Evolutionary conservation across 1,140 invertebrate genomes (phyloP), one percentile per base, ranked within the genome.

Genomic region (Brachionus rotundiformis): DNA sequence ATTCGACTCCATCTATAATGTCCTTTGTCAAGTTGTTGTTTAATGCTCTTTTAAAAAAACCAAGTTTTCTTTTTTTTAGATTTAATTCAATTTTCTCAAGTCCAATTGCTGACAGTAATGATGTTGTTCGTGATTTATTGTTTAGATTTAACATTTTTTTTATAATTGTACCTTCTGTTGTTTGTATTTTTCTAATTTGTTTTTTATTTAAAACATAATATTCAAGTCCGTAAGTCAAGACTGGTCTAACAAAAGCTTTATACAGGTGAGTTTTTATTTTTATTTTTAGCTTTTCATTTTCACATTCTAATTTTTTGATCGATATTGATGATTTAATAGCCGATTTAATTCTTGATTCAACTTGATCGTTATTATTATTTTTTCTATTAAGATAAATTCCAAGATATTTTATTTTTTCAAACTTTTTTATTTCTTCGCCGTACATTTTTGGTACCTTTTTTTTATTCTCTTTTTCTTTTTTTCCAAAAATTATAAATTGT

Each of bases 121-220:
- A 25, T 61, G 59, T 61, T 61, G 59, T 61, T 19, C 59, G 59
- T 61, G 59, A 61, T 19, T 61, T 61, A 25, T 61, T 16, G 8
- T 27, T 19, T 61, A 61, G 11, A 25, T 61, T 61, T 61, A 61
- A 25, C 59, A 61, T 61, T 61, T 61, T 61, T 27, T 61, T 61
- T 25, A 61, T 61, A 61, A 61, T 61, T 61, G 59, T 61, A 25
- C 59, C 59, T 61, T 61, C 59, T 61, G 59, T 61, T 61, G 59
- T 61, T 61, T 61, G 59, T 61, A 61, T 61, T 27, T 61, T 61
- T 61, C 59, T 61, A 23, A 61, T 19, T 61, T 61, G 59, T 27
- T 27, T 61, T 61, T 61, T 61, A 61, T 19, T 61, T 25, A 61
- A 25, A 61, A 61, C 59, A 16, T 13, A 68, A 16, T 68, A 33